Conservation (phyloP, 2,888 invertebrate species). For the Margaritifera margaritifera region DNA sequence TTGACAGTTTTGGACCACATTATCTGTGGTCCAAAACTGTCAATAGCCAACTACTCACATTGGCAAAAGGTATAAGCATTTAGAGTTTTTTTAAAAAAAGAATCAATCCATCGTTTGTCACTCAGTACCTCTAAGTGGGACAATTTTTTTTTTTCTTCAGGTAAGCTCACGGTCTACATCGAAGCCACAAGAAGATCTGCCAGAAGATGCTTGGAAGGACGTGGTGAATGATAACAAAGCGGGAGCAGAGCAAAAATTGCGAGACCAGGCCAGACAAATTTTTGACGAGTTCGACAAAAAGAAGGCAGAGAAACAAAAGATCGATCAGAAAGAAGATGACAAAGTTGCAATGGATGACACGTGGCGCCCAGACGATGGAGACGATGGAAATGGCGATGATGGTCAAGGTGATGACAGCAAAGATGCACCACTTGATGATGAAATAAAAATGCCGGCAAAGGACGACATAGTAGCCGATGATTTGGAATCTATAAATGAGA, state of each 20-base stretch:
- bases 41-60: too few relatives aligned
- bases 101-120: too few relatives aligned
- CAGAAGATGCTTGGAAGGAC: neutral
- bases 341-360: conserved; percentile 10
- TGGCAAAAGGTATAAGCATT: too few relatives aligned
- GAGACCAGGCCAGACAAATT: conserved; percentile 7
- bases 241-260: conserved; percentile 1
- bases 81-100: too few relatives aligned
- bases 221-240: conserved; percentile 5
- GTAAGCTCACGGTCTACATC: too few relatives aligned
- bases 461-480: conserved; percentile 3
- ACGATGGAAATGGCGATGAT: conserved; percentile 1
- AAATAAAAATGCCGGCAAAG: neutral
- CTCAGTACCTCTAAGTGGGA: too few relatives aligned
- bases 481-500: conserved; percentile 6
- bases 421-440: conserved; percentile 1
- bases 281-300: conserved; percentile 29
- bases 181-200: too few relatives aligned
- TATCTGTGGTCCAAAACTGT: too few relatives aligned
- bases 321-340: conserved; percentile 14
- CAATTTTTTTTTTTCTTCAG: too few relatives aligned
- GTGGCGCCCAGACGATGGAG: neutral
- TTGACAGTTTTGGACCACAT: too few relatives aligned
- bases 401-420: conserved; percentile 6
- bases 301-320: conserved; percentile 24